phyloP scores from a whole-genome alignment of 1,140 invertebrate genomes.

The Calephelis nemesis region DNA sequence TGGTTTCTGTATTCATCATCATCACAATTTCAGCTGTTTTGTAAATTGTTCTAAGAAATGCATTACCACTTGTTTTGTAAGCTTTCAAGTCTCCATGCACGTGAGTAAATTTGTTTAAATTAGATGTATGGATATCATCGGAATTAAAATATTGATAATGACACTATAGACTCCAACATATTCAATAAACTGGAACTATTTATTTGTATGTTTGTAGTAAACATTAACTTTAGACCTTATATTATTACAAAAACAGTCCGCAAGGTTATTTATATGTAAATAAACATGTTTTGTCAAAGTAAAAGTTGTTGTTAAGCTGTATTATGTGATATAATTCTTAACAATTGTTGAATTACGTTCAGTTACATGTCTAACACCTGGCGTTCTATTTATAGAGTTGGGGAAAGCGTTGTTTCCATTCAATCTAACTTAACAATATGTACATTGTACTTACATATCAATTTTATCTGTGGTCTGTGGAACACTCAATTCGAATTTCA shows the following conservation, averaged over 20 bases:
- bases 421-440: conserved; percentile 21
- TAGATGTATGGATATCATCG: no score
- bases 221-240: neutral
- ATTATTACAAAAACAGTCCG: neutral
- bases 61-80: no score
- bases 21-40: neutral
- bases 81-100: no score
- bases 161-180: no score
- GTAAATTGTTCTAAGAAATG: neutral
- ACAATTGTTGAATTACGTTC: conserved; percentile 33
- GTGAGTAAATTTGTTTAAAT: no score
- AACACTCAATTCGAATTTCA: no score
- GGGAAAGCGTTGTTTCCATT: conserved; percentile 43
- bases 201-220: neutral
- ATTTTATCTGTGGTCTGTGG: neutral
- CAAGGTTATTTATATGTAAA: conserved; percentile 17
- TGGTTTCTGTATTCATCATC: neutral
- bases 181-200: no score
- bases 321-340: conserved; percentile 34
- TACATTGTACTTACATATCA: conserved; percentile 4
- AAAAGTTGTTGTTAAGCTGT: conserved; percentile 11
- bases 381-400: conserved; percentile 51
- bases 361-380: conserved; percentile 42
- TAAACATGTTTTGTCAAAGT: conserved; percentile 11
- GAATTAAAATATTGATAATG: no score